These are phyloP conservation scores for Nycteola revayana DNA, from an alignment of 2,888 invertebrate species.

Conservation along the genomic window DNA sequence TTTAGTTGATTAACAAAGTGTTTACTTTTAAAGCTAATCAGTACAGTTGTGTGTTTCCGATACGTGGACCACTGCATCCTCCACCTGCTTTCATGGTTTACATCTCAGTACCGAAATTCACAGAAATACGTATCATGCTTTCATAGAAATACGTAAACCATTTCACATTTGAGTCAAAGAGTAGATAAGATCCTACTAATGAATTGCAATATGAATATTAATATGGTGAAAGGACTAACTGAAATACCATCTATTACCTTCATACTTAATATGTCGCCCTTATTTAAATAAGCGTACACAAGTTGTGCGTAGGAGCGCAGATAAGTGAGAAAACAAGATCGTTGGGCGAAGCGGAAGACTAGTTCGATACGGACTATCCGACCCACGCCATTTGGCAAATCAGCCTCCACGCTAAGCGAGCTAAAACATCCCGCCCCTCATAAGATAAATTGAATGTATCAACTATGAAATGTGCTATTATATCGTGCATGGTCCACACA, in stretches of 20 bases:
- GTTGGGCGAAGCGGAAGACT: slow-evolving; percentile 26
- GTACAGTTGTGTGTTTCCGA: no score
- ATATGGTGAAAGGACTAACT: slow-evolving; percentile 13
- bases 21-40: no score
- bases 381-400: slow-evolving; percentile 51
- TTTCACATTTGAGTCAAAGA: no score
- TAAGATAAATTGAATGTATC: slow-evolving; percentile 66
- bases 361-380: slow-evolving; percentile 27
- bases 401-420: slow-evolving; percentile 32
- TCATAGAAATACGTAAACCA: no score
- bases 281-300: slow-evolving; percentile 29
- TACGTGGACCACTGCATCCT: no score
- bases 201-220: slow-evolving; percentile 10
- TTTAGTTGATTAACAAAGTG: no score
- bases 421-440: slow-evolving; percentile 47
- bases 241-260: slow-evolving; percentile 17
- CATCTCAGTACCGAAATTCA: no score
- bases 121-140: no score
- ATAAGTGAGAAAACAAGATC: slow-evolving; percentile 29
- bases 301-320: slow-evolving; percentile 33
- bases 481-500: slow-evolving; percentile 47
- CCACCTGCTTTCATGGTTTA: no score
- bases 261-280: slow-evolving; percentile 21
- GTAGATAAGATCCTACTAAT: slow-evolving; percentile 1
- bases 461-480: slow-evolving; percentile 52